These are phyloP conservation scores for Cynopterus brachyotis DNA, from an alignment of 2,113 vertebrate species.

Conservation along the genomic window DNA sequence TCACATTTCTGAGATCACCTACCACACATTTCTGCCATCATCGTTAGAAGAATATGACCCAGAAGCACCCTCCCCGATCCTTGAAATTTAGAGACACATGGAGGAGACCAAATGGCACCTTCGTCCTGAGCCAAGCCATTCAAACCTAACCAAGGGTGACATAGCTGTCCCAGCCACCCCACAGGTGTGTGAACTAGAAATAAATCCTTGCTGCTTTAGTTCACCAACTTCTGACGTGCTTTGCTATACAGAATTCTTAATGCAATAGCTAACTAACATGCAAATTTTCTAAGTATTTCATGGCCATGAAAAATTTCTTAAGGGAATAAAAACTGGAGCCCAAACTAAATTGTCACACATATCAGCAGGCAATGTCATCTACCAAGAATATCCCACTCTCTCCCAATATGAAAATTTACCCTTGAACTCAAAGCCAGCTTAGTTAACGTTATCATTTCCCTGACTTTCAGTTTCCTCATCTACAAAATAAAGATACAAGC, in stretches of 20 bases:
- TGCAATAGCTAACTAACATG: neutral
- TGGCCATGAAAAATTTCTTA: neutral
- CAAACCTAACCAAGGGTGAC: neutral
- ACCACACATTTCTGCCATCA: neutral
- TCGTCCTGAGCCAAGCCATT: neutral
- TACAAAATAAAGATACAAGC: conserved; percentile 7
- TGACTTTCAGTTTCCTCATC: neutral
- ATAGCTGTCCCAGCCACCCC: neutral
- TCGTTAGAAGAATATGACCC: neutral
- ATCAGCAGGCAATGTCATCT: neutral
- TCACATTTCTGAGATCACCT: neutral
- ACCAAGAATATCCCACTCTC: neutral
- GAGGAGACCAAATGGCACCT: neutral
- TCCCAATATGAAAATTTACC: neutral
- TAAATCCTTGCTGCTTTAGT: neutral
- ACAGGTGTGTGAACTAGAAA: neutral
- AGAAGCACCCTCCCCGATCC: neutral
- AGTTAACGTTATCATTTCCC: neutral
- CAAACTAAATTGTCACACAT: neutral
- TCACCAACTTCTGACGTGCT: neutral
- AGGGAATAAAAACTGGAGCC: neutral
- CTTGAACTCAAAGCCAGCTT: neutral
- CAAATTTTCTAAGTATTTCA: neutral
- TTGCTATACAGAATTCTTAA: neutral
- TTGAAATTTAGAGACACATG: neutral